Percentiles rank a stretch among this genome's conserved stretches.
These are phyloP conservation scores for Chamaetylas fuelleborni DNA, from an alignment of 2,113 vertebrate species.

Conservation along the genomic window DNA sequence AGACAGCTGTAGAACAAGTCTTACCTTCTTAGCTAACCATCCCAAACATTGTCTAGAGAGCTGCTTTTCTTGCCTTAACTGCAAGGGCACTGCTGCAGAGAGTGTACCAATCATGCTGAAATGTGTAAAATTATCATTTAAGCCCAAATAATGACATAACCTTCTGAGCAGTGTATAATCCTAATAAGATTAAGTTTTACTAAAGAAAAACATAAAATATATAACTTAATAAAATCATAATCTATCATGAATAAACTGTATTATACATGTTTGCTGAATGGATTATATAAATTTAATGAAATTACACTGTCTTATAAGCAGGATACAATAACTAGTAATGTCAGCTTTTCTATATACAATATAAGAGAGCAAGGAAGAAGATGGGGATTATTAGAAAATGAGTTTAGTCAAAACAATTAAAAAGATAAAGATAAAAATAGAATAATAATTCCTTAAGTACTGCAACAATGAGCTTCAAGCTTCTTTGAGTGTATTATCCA, in stretches of 20 bases:
- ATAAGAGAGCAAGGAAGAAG: constrained; percentile 21
- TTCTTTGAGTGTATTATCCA: neutral
- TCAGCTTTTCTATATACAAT: constrained; percentile 35
- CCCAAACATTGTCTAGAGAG: neutral
- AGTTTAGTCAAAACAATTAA: constrained; percentile 49
- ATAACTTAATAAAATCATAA: constrained; percentile 57
- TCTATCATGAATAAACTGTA: constrained; percentile 43
- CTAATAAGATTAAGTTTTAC: constrained; percentile 52
- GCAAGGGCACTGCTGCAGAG: constrained; percentile 1
- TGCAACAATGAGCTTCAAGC: neutral
- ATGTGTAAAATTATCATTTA: constrained; percentile 62
- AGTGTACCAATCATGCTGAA: constrained; percentile 9
- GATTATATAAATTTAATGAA: constrained; percentile 58
- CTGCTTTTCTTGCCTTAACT: constrained; percentile 10
- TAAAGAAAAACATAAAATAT: constrained; percentile 50
- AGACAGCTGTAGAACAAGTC: constrained; percentile 20
- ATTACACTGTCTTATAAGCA: constrained; percentile 48
- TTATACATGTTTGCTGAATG: constrained; percentile 50
- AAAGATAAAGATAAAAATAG: constrained; percentile 44
- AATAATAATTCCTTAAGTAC: constrained; percentile 28
- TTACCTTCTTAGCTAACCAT: neutral
- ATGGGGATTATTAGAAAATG: constrained; percentile 40
- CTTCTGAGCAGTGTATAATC: constrained; percentile 6
- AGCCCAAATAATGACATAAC: constrained; percentile 53
- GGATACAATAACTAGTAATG: constrained; percentile 61